phyloP scores from a whole-genome alignment of 1,140 invertebrate genomes.

The Ips typographus region DNA sequence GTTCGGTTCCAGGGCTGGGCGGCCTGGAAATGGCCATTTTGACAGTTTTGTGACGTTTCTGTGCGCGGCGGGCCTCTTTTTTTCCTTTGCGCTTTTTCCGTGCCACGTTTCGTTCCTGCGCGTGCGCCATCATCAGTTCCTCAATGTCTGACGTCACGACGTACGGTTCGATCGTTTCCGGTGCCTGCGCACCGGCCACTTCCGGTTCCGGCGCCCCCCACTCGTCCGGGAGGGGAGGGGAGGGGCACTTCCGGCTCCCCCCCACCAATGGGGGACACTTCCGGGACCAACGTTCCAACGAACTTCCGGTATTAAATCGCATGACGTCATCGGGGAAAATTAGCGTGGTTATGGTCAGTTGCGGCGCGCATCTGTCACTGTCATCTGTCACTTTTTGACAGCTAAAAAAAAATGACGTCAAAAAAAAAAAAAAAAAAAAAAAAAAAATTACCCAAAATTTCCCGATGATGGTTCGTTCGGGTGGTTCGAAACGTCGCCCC shows the following conservation, averaged over 20 bases:
- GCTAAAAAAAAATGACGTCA: slow-evolving; percentile 14
- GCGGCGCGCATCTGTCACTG: slow-evolving; percentile 1
- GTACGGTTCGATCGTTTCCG: slow-evolving; percentile 5
- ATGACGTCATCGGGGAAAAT: slow-evolving; percentile 29
- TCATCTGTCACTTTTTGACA: neutral
- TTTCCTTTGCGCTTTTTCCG: slow-evolving; percentile 23
- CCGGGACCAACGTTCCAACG: slow-evolving; percentile 37
- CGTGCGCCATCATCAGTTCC: slow-evolving; percentile 28
- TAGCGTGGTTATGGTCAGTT: slow-evolving; percentile 32
- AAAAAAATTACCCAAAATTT: neutral
- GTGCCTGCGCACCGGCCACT: neutral
- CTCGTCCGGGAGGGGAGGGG: slow-evolving; percentile 12
- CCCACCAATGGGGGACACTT: slow-evolving; percentile 38
- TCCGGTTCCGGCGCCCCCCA: slow-evolving; percentile 2
- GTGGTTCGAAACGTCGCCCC: neutral
- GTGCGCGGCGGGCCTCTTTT: slow-evolving; percentile 20
- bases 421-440: slow-evolving; percentile 2
- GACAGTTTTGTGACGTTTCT: slow-evolving; percentile 43
- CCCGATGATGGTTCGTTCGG: neutral
- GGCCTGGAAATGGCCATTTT: slow-evolving; percentile 46
- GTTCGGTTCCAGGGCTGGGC: slow-evolving; percentile 48
- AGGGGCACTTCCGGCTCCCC: slow-evolving; percentile 3
- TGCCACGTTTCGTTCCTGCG: neutral
- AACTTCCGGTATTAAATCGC: slow-evolving; percentile 34
- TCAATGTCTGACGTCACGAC: slow-evolving; percentile 33